Percentiles rank a stretch among this genome's conserved stretches.
These are phyloP conservation scores for Erpornis zantholeuca DNA, from an alignment of 2,113 vertebrate species.

Conservation along the genomic window DNA sequence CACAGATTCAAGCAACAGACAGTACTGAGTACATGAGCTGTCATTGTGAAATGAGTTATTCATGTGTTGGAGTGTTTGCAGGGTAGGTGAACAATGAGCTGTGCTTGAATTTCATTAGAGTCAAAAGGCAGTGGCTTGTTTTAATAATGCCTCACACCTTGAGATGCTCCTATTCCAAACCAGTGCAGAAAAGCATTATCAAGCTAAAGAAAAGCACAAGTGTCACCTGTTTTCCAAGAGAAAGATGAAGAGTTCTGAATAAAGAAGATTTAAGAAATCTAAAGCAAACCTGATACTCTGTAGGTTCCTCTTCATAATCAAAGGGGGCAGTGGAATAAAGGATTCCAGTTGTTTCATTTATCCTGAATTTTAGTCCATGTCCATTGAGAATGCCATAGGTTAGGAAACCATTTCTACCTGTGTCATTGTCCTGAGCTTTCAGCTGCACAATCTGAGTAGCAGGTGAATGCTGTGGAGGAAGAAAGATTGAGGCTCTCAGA, in stretches of 20 bases:
- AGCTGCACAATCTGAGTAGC: conserved; percentile 29
- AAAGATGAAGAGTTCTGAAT: neutral
- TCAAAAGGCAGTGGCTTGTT: neutral
- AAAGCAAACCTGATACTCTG: conserved; percentile 62
- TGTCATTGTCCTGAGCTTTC: conserved; percentile 37
- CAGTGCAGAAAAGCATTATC: neutral
- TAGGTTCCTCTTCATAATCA: conserved; percentile 64
- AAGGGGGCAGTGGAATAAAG: conserved; percentile 47
- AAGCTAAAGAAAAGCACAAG: neutral
- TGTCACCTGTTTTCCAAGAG: neutral
- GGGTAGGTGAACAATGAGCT: neutral
- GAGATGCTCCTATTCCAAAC: neutral
- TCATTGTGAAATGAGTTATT: neutral
- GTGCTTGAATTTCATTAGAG: neutral
- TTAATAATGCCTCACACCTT: neutral
- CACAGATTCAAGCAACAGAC: neutral
- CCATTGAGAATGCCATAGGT: conserved; percentile 41
- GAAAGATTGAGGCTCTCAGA: neutral
- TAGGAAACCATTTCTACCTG: conserved; percentile 52
- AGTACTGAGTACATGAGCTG: neutral
- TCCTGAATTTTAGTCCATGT: neutral
- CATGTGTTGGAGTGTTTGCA: neutral
- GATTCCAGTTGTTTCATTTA: conserved; percentile 51
- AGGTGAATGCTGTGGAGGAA: neutral
- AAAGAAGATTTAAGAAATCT: neutral